Evolutionary conservation across 2,888 invertebrate genomes (phyloP).

Genomic region (Drosophila infuscata): DNA sequence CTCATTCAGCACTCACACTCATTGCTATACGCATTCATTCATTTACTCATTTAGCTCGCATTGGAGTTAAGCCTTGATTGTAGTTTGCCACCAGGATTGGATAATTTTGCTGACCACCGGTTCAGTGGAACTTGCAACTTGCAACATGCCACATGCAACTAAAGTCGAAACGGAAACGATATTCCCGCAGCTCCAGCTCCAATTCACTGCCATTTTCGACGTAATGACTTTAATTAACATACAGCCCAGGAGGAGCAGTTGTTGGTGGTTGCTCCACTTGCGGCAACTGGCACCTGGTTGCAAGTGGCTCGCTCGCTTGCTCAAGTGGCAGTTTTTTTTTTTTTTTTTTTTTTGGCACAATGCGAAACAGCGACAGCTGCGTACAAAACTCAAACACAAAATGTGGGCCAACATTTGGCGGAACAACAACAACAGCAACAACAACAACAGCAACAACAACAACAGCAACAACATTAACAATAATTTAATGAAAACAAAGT

Average conservation of each 20-base stretch:
- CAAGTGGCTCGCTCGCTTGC: slow-evolving; percentile 51
- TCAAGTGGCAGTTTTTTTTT: slow-evolving; percentile 45
- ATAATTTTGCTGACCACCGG: slow-evolving; percentile 58
- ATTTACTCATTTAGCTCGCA: slow-evolving; percentile 9
- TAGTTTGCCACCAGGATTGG: slow-evolving; percentile 66
- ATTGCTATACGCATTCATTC: background rate
- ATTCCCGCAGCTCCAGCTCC: background rate
- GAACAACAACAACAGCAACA: slow-evolving; percentile 14
- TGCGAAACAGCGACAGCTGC: slow-evolving; percentile 6
- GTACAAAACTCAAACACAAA: slow-evolving; percentile 24
- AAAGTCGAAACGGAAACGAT: slow-evolving; percentile 7
- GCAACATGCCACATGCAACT: slow-evolving; percentile 20
- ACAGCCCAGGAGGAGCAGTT: slow-evolving; percentile 31
- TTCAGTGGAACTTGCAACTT: background rate
- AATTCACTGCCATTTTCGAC: slow-evolving; percentile 40
- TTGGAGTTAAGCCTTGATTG: slow-evolving; percentile 32
- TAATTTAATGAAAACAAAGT: slow-evolving; percentile 21
- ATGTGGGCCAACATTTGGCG: slow-evolving; percentile 54
- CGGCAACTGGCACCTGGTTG: slow-evolving; percentile 15
- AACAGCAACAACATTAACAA: slow-evolving; percentile 1
- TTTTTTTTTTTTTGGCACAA: slow-evolving; percentile 28
- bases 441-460: background rate
- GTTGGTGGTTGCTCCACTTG: slow-evolving; percentile 13
- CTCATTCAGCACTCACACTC: slow-evolving; percentile 2
- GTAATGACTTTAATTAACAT: slow-evolving; percentile 76